Evolutionary conservation across 2,113 vertebrate species (phyloP), one percentile per base, ranked within the genome.

Genomic region (Talpa occidentalis): DNA sequence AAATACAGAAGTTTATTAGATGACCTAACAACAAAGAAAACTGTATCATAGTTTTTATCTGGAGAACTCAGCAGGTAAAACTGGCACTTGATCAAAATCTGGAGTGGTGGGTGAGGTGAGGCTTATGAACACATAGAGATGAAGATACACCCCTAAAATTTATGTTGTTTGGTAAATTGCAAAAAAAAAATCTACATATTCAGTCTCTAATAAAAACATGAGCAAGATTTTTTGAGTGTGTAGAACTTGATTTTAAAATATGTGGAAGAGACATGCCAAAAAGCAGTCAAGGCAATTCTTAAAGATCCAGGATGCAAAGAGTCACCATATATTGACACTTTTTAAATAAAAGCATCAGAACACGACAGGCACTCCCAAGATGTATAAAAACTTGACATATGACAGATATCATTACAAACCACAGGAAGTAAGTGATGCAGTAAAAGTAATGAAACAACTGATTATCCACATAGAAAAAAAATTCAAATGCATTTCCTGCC

Each of bases 11-110:
- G 32, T 66, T 94, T 74, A 67, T 82, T 44, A 78, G 24, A 70
- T 92, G 44, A 86, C 22, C 28, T 86, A 92, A 76, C 16, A 92
- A 72, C 26, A 94, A 89, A 59, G 47, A 78, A 22, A 54, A 76
- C 32, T 90, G 16, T 3, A 47, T 42, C 21, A 67, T 73, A 12
- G 12, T 60, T 40, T 40, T 72, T 49, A 76, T 59, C 42, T 94
- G n/a, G 2, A 86, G 26, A 69, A 90, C 16, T 30, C 40, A 88
- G 66, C 21, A 64, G 22, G 66, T 67, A 49, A 87, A 60, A 44
- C 62, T 69, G 6, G 21, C 24, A 80, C 10, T 89, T 91, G 69
- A n/a, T 87, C 26, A 60, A 88, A 66, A 79, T 42, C 24, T 56
- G 24, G 9, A 56, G 54, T 56, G 54, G 54, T 56, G 21, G 21